phyloP scores from a whole-genome alignment of 2,888 invertebrate genomes.

The Aphodius sticticus region DNA sequence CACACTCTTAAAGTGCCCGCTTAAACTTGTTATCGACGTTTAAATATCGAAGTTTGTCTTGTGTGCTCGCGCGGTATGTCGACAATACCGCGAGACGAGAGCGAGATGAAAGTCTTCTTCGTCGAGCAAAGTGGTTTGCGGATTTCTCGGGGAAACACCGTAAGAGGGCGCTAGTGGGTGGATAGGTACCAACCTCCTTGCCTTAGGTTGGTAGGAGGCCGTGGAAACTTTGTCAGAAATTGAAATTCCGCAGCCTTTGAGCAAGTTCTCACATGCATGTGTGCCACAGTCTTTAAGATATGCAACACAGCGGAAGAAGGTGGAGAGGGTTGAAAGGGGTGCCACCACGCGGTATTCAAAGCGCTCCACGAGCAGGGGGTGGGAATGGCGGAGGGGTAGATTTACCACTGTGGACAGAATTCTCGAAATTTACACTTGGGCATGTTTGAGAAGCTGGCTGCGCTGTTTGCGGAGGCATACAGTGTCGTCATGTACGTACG shows the following conservation, averaged over 20 bases:
- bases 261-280: conserved; percentile 45
- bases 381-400: background rate
- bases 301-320: conserved; percentile 34
- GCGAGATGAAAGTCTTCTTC: conserved; percentile 48
- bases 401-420: conserved; percentile 4
- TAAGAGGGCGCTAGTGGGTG: background rate
- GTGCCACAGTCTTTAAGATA: conserved; percentile 48
- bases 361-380: background rate
- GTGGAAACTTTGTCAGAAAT: conserved; percentile 54
- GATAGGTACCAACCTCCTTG: conserved; percentile 4
- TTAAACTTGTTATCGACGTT: conserved; percentile 43
- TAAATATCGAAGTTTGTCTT: conserved; percentile 45
- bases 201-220: too few relatives aligned
- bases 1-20: conserved; percentile 16
- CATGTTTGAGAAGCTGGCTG: background rate
- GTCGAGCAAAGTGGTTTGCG: conserved; percentile 17
- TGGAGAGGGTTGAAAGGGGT: conserved; percentile 8
- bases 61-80: conserved; percentile 48
- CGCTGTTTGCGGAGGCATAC: background rate
- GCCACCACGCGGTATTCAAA: background rate
- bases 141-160: conserved; percentile 7
- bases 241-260: conserved; percentile 56
- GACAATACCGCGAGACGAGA: conserved; percentile 48
- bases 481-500: background rate
- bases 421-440: background rate